Evolutionary conservation across 2,797 vertebrate species (phyloP).

Genomic region (Simalia tracyae): DNA sequence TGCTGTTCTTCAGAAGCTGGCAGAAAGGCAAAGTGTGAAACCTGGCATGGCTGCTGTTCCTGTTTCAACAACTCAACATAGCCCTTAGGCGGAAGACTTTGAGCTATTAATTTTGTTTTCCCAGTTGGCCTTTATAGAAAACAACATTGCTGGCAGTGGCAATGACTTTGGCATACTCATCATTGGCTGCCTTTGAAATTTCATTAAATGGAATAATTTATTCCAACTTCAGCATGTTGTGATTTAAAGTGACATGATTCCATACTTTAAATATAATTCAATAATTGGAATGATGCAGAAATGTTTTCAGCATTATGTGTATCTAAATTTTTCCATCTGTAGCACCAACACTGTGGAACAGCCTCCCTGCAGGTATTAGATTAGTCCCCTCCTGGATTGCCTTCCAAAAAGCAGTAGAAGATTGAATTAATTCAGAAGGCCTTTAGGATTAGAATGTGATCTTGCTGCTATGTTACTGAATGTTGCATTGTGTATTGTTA

Average conservation of each 20-base stretch:
- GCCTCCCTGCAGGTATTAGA: not conserved
- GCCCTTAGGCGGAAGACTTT: constrained; percentile 35
- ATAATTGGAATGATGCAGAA: constrained; percentile 35
- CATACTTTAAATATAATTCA: constrained; percentile 16
- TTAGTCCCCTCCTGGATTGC: not conserved
- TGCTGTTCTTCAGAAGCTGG: constrained; percentile 50
- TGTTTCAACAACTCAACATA: constrained; percentile 20
- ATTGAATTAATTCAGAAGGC: not conserved
- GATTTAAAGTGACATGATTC: constrained; percentile 22
- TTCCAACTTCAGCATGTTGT: not conserved
- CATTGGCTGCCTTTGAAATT: constrained; percentile 59
- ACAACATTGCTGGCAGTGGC: constrained; percentile 64
- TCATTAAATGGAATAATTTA: constrained; percentile 48
- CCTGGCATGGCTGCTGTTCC: constrained; percentile 12
- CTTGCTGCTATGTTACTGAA: no score
- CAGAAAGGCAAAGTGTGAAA: constrained; percentile 21
- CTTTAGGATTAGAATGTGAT: not conserved
- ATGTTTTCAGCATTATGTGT: constrained; percentile 15
- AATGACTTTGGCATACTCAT: constrained; percentile 47
- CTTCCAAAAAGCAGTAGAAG: not conserved
- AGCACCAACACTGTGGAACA: not conserved
- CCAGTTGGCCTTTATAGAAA: constrained; percentile 52
- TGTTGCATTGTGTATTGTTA: not conserved
- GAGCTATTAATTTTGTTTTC: constrained; percentile 46
- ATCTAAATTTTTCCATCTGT: constrained; percentile 13